These are phyloP conservation scores for Limanda limanda DNA, from an alignment of 2,113 vertebrate species.

Conservation along the genomic window DNA sequence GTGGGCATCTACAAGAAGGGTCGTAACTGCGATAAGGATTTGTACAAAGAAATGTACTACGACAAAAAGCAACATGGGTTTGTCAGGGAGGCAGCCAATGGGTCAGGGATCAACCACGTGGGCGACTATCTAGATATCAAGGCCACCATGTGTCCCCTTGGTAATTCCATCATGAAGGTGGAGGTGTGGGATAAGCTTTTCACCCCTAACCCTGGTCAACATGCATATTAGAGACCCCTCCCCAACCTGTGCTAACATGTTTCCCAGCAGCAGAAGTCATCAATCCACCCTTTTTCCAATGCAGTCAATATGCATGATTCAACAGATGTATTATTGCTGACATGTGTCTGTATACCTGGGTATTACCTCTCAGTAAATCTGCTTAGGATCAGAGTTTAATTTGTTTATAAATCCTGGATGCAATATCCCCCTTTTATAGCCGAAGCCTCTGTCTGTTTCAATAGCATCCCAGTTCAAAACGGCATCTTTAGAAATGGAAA, in stretches of 20 bases:
- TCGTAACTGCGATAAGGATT: constrained; percentile 60
- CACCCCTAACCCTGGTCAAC: constrained; percentile 44
- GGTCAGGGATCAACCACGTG: constrained; percentile 74
- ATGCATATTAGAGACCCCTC: constrained; percentile 21
- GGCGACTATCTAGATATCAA: constrained; percentile 70
- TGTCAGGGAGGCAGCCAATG: constrained; percentile 70
- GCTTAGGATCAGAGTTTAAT: constrained; percentile 73
- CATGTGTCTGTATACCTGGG: constrained; percentile 49
- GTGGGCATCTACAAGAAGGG: constrained; percentile 75
- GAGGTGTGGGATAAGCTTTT: constrained; percentile 82
- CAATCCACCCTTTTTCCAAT: constrained; percentile 12
- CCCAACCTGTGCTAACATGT: background rate
- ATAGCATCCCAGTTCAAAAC: constrained; percentile 61
- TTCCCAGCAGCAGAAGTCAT: constrained; percentile 11
- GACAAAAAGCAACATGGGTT: constrained; percentile 73
- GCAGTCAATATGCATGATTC: constrained; percentile 31
- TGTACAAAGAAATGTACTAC: constrained; percentile 82
- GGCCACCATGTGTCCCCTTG: constrained; percentile 77
- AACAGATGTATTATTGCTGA: constrained; percentile 59
- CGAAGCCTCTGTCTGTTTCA: constrained; percentile 57
- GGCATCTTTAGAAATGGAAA: constrained; percentile 73
- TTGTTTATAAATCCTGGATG: constrained; percentile 70
- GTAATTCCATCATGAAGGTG: constrained; percentile 76
- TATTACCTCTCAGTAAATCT: constrained; percentile 65
- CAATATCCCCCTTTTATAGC: constrained; percentile 43